Percentiles rank a stretch among this genome's conserved stretches.
phyloP scores from a whole-genome alignment of 2,797 vertebrate genomes.

The Euphonia xanthogaster region DNA sequence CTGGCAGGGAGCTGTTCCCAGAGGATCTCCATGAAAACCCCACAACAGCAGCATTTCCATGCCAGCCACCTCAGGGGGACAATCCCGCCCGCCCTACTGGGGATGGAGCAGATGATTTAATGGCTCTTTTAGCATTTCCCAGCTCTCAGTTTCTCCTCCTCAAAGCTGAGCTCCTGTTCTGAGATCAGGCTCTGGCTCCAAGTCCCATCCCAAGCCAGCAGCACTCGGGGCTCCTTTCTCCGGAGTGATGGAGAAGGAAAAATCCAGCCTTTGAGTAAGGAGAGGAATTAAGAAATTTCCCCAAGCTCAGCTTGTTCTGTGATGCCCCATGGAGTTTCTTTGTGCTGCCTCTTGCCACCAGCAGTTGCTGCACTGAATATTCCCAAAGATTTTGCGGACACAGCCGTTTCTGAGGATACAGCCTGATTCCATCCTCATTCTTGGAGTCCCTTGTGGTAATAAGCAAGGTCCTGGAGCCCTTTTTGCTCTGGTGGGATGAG shows the following conservation, averaged over 20 bases:
- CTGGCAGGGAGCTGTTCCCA: background rate
- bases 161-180: background rate
- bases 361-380: background rate
- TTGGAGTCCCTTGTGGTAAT: background rate
- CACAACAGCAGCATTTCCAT: background rate
- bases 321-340: background rate
- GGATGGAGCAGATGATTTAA: slow-evolving; percentile 1
- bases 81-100: background rate
- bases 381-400: fast-evolving
- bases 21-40: background rate
- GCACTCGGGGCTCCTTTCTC: background rate
- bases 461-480: background rate
- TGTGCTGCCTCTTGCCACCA: background rate
- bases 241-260: background rate
- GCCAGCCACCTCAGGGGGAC: background rate
- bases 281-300: background rate
- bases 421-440: background rate
- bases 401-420: fast-evolving
- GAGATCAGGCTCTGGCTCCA: background rate
- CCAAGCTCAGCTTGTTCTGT: background rate
- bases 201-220: background rate
- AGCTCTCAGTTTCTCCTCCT: background rate
- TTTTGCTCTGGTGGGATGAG: background rate
- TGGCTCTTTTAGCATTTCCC: slow-evolving; percentile 1
- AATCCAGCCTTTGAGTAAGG: background rate